Base-by-base conservation (phyloP, 2,113 vertebrate species). In the Notarius quadriscutis region DNA sequence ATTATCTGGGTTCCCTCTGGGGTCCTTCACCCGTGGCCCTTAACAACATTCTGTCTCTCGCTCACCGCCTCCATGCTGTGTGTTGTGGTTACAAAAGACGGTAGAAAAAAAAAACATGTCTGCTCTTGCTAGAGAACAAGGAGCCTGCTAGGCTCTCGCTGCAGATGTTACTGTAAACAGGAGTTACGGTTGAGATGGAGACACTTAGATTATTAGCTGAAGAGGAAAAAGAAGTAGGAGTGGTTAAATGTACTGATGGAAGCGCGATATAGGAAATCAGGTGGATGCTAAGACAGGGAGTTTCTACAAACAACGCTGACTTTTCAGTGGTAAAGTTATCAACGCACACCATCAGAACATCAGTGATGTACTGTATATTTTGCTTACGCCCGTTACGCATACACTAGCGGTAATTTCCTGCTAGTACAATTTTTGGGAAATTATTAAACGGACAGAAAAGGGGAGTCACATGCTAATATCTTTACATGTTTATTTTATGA, bases 11-110 rank as follows among this genome's bases (percentile, higher is more conserved):
- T 53, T 85, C 84, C 87, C 82, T 62, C 48, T 27, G 80, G 87
- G 84, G 67, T 87, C 67, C 74, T 85, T 89, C 84, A 85, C 86
- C 62, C 83, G 27, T 34, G 69, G 86, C 89, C 81, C 57, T 84
- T 71, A 50, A 69, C 89, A 86, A 53, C 84, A 75, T 60, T 84
- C 84, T 84, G 84, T 82, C 83, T 80, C 86, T 88, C 84, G 72
- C 75, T 63, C 63, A 62, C 85, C 57, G 62, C 87, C 87, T 84
- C 78, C 82, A 87, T 81, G 72, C 85, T 84, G 87, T 88, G 87
- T 88, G 87, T 90, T 90, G 89, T 90, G 89, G 87, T 90, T 90
- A 86, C 74, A 60, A 67, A 71, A 88, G 55, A 15, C 4, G 20
- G 7, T 48, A 53, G 55, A 20, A 12, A 18, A 75, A 72, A 80